Evolutionary conservation across 2,797 vertebrate species (phyloP).

Genomic region (Ctenopoma kingsleyae): DNA sequence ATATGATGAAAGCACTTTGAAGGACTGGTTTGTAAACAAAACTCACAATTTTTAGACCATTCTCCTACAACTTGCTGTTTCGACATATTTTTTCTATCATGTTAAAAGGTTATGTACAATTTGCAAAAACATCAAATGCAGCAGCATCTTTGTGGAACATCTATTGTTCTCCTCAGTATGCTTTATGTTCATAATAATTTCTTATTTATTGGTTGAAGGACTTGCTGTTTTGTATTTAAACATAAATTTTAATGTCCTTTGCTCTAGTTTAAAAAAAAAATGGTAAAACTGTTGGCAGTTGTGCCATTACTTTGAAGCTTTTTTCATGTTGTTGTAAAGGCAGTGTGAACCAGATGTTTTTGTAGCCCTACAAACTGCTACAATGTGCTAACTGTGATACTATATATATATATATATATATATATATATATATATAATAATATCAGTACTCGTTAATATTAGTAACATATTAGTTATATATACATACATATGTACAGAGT

Average conservation of each 20-base stretch:
- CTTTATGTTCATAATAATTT: constrained; percentile 27
- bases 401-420: not conserved
- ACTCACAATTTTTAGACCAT: constrained; percentile 19
- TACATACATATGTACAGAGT: too few relatives aligned
- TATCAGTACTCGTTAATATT: too few relatives aligned
- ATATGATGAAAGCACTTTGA: constrained; percentile 25
- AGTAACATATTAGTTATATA: too few relatives aligned
- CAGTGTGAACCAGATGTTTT: constrained; percentile 50
- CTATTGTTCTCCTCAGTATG: constrained; percentile 43
- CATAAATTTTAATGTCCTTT: constrained; percentile 10
- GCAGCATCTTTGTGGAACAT: constrained; percentile 9
- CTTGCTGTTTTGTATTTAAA: constrained; percentile 17
- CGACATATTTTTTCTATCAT: constrained; percentile 48
- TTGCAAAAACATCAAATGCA: constrained; percentile 51
- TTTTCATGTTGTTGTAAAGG: constrained; percentile 30
- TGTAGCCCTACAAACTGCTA: not conserved
- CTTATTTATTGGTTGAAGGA: constrained; percentile 6
- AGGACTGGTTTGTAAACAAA: constrained; percentile 34
- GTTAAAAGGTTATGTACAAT: constrained; percentile 35
- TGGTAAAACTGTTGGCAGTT: constrained; percentile 26
- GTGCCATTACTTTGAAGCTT: constrained; percentile 17
- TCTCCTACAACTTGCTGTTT: constrained; percentile 35
- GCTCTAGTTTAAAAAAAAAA: constrained; percentile 13
- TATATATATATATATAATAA: too few relatives aligned
- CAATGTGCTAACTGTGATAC: constrained; percentile 12